Base-by-base conservation (phyloP, 2,888 invertebrate genomes). In the Temnothorax rugatulus region DNA sequence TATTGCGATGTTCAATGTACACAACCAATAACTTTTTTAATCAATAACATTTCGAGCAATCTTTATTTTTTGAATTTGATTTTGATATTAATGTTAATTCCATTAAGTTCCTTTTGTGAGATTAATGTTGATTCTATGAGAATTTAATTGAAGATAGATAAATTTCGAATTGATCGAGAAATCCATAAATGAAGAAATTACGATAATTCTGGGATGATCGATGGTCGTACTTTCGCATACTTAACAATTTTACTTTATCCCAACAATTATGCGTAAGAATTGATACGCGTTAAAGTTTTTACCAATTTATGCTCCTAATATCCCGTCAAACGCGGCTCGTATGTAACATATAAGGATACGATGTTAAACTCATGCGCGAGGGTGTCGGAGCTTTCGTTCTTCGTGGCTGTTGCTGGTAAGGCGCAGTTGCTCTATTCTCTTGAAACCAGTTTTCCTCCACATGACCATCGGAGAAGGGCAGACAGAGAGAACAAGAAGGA, bases 401-500 rank as follows among this genome's bases (percentile, higher is more conserved):
- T 89, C 90, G 88, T 88, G 89, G 79, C 85, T 87, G 90, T 87
- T 89, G 90, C 89, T 90, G 89, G 86, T 89, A 89, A 90, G 87
- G 88, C 88, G 90, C 92, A 91, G 93, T 92, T 94, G 92, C 93
- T 94, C 94, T 94, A 94, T 94, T 94, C 93, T 93, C 89, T 92
- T 92, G 94, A 93, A 94, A 94, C 94, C 94, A 94, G 94, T 94
- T 94, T 94, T 94, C 93, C 93, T 94, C 92, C 88, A 89, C 90
- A 90, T 90, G 85, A 86, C 77, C 77, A 66, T 63, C 61, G 83
- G 83, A 86, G 84, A 54, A 84, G 75, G 85, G 52, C 73, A 63
- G 85, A 50, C 77, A 73, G 77, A 68, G 77, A 71, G 57, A 74
- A 44, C 52, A 38, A 54, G 81, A 73, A 34, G 57, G 59, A 50